phyloP scores from a whole-genome alignment of 2,113 vertebrate genomes.

The Todiramphus chloris region DNA sequence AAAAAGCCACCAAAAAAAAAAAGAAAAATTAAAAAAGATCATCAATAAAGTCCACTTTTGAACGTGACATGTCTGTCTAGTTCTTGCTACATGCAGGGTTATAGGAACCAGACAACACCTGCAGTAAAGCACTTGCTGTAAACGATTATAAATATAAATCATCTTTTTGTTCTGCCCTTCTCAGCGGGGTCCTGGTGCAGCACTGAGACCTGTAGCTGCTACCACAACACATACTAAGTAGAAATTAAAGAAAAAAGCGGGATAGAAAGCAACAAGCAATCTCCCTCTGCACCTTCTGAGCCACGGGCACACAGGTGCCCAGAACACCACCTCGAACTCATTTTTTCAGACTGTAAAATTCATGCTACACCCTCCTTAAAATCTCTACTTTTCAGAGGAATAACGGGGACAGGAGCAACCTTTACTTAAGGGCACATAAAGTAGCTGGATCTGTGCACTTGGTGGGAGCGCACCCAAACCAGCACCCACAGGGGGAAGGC shows the following conservation, averaged over 20 bases:
- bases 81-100: neutral
- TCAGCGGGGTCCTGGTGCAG: neutral
- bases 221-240: neutral
- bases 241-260: too few relatives aligned
- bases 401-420: rapidly evolving
- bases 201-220: neutral
- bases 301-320: rapidly evolving
- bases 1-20: neutral
- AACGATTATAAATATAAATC: rapidly evolving
- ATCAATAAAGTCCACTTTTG: neutral
- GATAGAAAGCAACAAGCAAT: too few relatives aligned
- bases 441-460: rapidly evolving
- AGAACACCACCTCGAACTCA: rapidly evolving
- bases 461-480: rapidly evolving
- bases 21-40: neutral
- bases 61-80: rapidly evolving
- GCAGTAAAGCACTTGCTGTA: rapidly evolving
- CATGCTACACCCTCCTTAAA: rapidly evolving
- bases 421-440: rapidly evolving
- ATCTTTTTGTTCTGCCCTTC: neutral
- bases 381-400: neutral
- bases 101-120: rapidly evolving
- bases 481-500: rapidly evolving
- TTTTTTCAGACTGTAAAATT: rapidly evolving
- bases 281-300: rapidly evolving